Evolutionary conservation across 2,888 invertebrate genomes (phyloP), one percentile per base, ranked within the genome.

Genomic region (Himalopsyche kuldschensis): DNA sequence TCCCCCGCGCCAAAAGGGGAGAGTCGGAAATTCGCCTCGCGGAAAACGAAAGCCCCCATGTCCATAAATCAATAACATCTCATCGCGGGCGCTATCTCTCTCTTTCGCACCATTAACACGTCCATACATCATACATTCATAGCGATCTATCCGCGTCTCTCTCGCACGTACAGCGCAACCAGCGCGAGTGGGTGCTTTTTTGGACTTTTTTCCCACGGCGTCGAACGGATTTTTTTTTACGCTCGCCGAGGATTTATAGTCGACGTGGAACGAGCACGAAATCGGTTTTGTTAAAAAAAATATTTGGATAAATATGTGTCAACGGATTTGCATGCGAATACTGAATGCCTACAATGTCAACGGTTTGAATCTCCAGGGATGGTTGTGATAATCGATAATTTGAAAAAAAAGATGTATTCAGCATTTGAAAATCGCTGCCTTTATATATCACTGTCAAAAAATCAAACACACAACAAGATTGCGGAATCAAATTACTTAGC

Each of bases 51-150:
- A 84, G 84, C 83, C 82, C 84, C 81, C 81, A 78, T 69, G 69
- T 80, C 82, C 84, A 84, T 85, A 85, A 85, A 85, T 85, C 85
- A 85, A 85, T 85, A 85, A 78, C 85, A 81, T 83, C 80, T 84
- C 85, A 85, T 84, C 84, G 84, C 84, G 31, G 80, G 81, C 81
- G 85, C 83, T 84, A 85, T 85, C 85, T 84, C 82, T 82, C 86
- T 83, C 86, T 84, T 82, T 84, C 86, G 78, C 86, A 82, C 86
- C 86, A 86, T 86, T 86, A 86, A 84, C 86, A 83, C 86, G 77
- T 84, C 80, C 86, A 86, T 86, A 83, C 82, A 86, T 86, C 86
- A 84, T 79, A 81, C 82, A 75, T 63, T 79, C 79, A 47, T 78
- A 27, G 79, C 55, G 48, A 48, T 35, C 80, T 55, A 41, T 30